Base-by-base conservation (phyloP, 2,113 vertebrate species). In the Ibidorhyncha struthersii region DNA sequence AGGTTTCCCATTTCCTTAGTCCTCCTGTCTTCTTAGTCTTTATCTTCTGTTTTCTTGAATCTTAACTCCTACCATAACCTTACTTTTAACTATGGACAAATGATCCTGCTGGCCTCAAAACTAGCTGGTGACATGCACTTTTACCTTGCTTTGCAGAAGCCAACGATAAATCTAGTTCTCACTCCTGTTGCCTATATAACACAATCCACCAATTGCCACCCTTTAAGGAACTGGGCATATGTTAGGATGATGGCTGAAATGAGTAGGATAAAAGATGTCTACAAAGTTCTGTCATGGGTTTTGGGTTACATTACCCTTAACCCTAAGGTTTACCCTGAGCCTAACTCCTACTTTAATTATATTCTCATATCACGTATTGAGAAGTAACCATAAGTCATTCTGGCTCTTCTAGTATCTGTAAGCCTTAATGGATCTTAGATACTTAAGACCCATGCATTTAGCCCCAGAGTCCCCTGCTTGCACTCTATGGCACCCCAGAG, bases 101-200 rank as follows among this genome's bases (percentile, higher is more conserved):
- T 50, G 36, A 76, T 47, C 15, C 5, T 82, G 10, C 23, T 86
- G 56, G 47, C 26, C 53, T 82, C 82, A 82, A 50, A 89, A 67
- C 29, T 59, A 67, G 47, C 38, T 79, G 19, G 41, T 49, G 25
- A 67, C 21, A 21, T 1, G 2, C 19, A 55, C 45, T 85, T 82
- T 59, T 52, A 67, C 22, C n/a, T 82, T 76, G 41, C 40, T 79
- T 90, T 76, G 38, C 50, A 82, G 70, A 79, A 92, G 61, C 29
- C 32, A 63, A 30, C 21, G 59, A 34, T 53, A 85, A 74, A 86
- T 40, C 40, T 26, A 85, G 12, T 22, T 76, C 30, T 94, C 38
- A 38, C 0, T 0, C 29, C 67, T 80, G 18, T 41, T 56, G n/a
- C 29, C 71, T 47, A 12, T 30, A n/a, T 76, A 76, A 55, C 13